Base-by-base conservation (phyloP, 2,113 vertebrate genomes). In the Leptocoma aspasia region DNA sequence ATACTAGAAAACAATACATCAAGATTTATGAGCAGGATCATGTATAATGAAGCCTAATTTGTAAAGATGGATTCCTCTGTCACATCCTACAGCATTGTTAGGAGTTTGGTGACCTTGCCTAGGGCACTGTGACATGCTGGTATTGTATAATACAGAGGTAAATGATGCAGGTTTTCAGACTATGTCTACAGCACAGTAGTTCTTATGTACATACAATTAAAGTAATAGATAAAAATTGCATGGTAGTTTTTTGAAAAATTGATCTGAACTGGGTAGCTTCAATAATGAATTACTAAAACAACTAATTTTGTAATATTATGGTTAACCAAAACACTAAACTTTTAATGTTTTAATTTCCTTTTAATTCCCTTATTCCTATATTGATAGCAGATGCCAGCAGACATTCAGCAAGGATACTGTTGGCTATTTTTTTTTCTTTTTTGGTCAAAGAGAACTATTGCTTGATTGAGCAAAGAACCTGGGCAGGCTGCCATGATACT, bases 401-500 rank as follows among this genome's bases (percentile, higher is more conserved):
- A 96, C 95, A 97, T 97, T 97, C 94, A 94, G 37, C 93, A 94
- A 95, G 95, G 94, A 87, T 93, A 95, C 73, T 92, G 69, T 82
- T 94, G 90, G 80, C 92, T 96, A 57, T 81, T 96, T 94, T 95
- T 47, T 96, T 95, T 95, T 90, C 60, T 76, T 77, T 92, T 92
- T 84, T 64, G 68, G 86, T 96, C 92, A 93, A 96, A 96, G 93
- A 87, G 92, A 96, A 53, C 95, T 97, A 93, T 94, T 96, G 95
- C 96, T 97, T 96, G 95, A 97, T 82, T 93, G 83, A 97, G 95
- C 94, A 95, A 89, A 92, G 93, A 95, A 95, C 91, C 93, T 96
- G 96, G 97, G 96, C 96, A 95, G 84, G 54, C 80, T 97, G 97
- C 97, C 97, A 98, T 86, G 61, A 91, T 95, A 57, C 94, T 82